Base-by-base conservation (phyloP, 2,797 vertebrate genomes). In the Fistularia commersonii region DNA sequence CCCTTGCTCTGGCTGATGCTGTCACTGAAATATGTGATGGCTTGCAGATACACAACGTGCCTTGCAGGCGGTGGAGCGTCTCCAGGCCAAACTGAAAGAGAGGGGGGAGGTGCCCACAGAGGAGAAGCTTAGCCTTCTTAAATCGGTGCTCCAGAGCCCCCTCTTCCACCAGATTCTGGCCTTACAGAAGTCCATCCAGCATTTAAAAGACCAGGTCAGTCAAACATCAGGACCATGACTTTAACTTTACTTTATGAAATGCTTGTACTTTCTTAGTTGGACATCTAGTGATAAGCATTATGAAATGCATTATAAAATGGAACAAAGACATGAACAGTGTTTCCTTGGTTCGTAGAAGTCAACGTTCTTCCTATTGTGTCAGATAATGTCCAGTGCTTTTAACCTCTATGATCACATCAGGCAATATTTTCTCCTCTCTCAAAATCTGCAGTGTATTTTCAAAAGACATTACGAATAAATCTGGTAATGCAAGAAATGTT, bases 101-200 rank as follows among this genome's bases (percentile, higher is more conserved):
- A 89, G 92, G 63, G 95, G 96, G 54, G 96, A 99, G 58, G 49
- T 86, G 72, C 91, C 91, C 51, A 94, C 92, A 0, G 95, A 98
- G 71, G 96, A 99, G 80, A 98, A 94, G 64, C 85, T 99, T 57
- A 92, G 79, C 77, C 87, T 98, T 48, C 83, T 99, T 45, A 96
- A 91, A 68, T 95, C 94, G 0, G 93, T 98, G 55, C 89, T 99
- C 39, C 96, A 98, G 88, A 99, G 97, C 80, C 94, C 96, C 23
- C 93, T 99, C 57, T 99, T 99, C 82, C 96, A 93, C 75, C 95
- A 98, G 81, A 97, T 99, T 77, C 88, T 99, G 65, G 93, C 81
- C 64, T 85, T 98, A 61, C 97, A 98, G 87, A 93, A 92, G 77
- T 94, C 94, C 0, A 88, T 96, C 54, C 96, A 98, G 58, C 93